Conservation (phyloP, 2,797 vertebrate genomes). For the Morus bassanus region DNA sequence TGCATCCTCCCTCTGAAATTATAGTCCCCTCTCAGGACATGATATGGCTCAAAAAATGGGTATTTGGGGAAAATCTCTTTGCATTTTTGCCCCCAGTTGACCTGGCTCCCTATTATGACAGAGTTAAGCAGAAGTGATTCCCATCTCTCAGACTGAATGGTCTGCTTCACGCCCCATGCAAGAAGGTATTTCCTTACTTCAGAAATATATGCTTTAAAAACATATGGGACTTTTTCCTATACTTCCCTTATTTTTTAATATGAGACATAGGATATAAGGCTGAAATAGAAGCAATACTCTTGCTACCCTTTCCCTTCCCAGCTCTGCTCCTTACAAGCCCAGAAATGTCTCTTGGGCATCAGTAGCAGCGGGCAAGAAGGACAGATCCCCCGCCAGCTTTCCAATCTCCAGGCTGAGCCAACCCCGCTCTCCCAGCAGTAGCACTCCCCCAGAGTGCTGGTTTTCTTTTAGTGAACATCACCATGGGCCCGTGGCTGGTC, state of each 20-base stretch:
- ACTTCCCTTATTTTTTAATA: not conserved
- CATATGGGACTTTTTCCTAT: not conserved
- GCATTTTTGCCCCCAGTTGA: not conserved
- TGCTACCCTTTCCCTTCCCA: not conserved
- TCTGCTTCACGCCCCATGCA: not conserved
- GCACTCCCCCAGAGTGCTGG: not conserved
- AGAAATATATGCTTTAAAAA: not conserved
- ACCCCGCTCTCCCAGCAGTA: not conserved
- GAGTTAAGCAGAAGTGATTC: not conserved
- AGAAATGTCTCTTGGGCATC: not conserved
- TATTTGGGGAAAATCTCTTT: not conserved
- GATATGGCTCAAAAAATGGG: not conserved
- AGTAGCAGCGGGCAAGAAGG: not conserved
- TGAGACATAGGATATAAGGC: not conserved
- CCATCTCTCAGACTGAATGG: not conserved
- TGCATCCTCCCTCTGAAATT: not conserved
- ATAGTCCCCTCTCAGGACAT: not conserved
- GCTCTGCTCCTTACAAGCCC: not conserved
- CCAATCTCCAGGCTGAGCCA: not conserved
- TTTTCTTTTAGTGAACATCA: not conserved
- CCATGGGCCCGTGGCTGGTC: not conserved
- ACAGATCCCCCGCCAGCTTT: accelerated
- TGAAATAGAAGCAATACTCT: not conserved
- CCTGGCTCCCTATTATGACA: not conserved
- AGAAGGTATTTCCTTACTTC: not conserved